phyloP scores from a whole-genome alignment of 2,113 vertebrate genomes.

The Carassius carassius region DNA sequence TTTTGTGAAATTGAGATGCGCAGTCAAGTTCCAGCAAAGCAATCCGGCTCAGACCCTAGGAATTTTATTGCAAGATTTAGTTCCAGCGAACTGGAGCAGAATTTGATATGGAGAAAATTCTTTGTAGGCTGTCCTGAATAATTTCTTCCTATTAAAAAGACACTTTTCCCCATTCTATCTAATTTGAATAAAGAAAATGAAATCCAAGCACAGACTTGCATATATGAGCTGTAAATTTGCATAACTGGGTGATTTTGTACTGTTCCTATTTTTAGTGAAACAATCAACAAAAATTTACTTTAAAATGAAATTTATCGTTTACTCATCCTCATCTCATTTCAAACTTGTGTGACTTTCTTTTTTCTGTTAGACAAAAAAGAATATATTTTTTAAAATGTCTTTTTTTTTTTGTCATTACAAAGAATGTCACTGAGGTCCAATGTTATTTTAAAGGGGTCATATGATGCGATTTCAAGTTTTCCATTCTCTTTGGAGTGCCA shows the following conservation, averaged over 20 bases:
- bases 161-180: background rate
- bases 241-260: background rate
- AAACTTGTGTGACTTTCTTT: background rate
- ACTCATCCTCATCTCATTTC: background rate
- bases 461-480: no score
- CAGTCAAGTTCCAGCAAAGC: conserved; percentile 45
- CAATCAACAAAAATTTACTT: background rate
- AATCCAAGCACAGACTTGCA: background rate
- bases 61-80: conserved; percentile 51
- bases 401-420: no score
- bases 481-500: no score
- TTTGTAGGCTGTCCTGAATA: conserved; percentile 15
- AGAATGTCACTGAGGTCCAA: no score
- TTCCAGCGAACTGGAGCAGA: conserved; percentile 46
- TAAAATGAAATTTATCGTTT: background rate
- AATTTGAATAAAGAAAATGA: conserved; percentile 8
- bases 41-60: conserved; percentile 43
- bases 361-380: background rate
- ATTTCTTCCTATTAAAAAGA: conserved; percentile 24
- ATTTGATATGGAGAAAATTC: conserved; percentile 36
- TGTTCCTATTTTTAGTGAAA: background rate
- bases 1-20: conserved; percentile 27
- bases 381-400: background rate
- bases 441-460: no score
- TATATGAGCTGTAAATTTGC: background rate